Conservation (phyloP, 2,888 invertebrate species). For the Dicyrtomina minuta region DNA sequence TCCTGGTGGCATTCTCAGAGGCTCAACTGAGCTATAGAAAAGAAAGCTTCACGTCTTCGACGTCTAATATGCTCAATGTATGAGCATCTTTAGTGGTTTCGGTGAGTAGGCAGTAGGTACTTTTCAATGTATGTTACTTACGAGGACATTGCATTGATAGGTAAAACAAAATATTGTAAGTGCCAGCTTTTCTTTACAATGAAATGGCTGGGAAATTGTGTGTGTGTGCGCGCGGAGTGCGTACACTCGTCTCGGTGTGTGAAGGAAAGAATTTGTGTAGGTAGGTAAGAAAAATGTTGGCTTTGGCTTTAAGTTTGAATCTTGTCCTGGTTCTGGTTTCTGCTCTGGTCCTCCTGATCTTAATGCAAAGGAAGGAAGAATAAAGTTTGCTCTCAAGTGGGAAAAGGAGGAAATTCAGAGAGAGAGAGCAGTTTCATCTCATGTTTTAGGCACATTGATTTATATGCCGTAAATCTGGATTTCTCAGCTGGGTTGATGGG, state of each 20-base stretch:
- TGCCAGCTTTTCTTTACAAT: too few species aligned
- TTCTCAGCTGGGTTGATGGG: slow-evolving; percentile 16
- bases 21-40: background rate
- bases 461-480: slow-evolving; percentile 43
- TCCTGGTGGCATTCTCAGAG: slow-evolving; percentile 1
- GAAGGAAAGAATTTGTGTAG: background rate
- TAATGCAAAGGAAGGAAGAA: slow-evolving; percentile 7
- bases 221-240: too few species aligned
- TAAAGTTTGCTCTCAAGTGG: slow-evolving; percentile 21
- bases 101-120: background rate
- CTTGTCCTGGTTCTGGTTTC: background rate
- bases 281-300: too few species aligned
- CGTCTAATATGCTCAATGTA: background rate
- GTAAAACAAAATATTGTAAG: too few species aligned
- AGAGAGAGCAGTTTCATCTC: slow-evolving; percentile 1
- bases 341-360: slow-evolving; percentile 1
- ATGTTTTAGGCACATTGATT: slow-evolving; percentile 40
- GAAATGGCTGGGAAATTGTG: too few species aligned
- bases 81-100: background rate
- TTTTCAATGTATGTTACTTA: too few species aligned
- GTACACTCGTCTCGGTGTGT: background rate
- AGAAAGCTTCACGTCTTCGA: background rate
- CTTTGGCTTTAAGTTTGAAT: too few species aligned
- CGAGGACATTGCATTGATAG: too few species aligned
- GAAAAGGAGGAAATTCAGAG: slow-evolving; percentile 13